Conservation (phyloP, 2,113 vertebrate genomes). For the Anhinga anhinga region DNA sequence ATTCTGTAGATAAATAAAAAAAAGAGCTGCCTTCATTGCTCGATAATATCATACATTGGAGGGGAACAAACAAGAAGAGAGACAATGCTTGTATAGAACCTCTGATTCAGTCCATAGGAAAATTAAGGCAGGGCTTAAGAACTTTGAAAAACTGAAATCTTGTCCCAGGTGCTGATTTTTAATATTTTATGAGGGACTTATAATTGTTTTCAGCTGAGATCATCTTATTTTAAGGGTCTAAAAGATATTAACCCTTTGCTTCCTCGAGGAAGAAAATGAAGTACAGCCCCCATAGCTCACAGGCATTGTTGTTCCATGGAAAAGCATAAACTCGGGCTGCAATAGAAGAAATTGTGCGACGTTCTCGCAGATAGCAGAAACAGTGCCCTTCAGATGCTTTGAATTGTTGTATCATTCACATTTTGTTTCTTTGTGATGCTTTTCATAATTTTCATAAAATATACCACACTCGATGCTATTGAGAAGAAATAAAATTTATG, state of each 20-base stretch:
- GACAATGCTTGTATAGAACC: neutral
- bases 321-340: neutral
- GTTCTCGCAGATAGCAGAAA: neutral
- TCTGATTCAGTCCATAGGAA: neutral
- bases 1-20: neutral
- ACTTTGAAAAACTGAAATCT: neutral
- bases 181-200: neutral
- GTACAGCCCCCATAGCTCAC: neutral
- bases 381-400: neutral
- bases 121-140: neutral
- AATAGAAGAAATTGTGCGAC: neutral
- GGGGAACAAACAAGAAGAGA: neutral
- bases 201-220: neutral
- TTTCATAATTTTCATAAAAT: slow-evolving; percentile 77
- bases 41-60: neutral
- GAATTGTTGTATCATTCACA: slow-evolving; percentile 1
- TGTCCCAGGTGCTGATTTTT: neutral
- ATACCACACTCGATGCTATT: slow-evolving; percentile 74
- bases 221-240: neutral
- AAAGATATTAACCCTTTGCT: neutral
- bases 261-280: neutral
- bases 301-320: neutral
- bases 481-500: slow-evolving; percentile 73
- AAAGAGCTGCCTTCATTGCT: neutral
- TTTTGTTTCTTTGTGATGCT: slow-evolving; percentile 53